Evolutionary conservation across 2,888 invertebrate genomes (phyloP), one percentile per base, ranked within the genome.

Genomic region (Panopea generosa): DNA sequence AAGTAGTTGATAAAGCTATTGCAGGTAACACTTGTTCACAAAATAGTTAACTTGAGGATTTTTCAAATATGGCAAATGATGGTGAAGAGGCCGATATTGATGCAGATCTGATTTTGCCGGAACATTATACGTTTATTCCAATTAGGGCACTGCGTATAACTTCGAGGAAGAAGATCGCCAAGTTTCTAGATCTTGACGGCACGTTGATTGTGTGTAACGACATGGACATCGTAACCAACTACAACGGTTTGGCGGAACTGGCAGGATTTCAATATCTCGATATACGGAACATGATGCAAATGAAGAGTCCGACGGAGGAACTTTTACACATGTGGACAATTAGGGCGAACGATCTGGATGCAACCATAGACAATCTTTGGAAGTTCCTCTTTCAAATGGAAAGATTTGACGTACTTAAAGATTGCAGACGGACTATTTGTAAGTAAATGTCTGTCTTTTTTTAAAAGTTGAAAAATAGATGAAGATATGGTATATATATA

Each of bases 221-320:
- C 2, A 47, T 67, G 16, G 77, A 81, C 29, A 53, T 81, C 2
- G 75, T 65, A n/a, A 81, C 71, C 50, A 69, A 77, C 45, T 71
- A 59, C 38, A 77, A 65, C 40, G 83, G 83, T n/a, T 49, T 83
- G 43, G 77, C 83, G 0, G 83, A 83, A 55, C 60, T 83, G 38
- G 74, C 74, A 3, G 78, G 80, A 0, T 81, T 83, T 50, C n/a
- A 45, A 9, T 74, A 76, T 53, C 59, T 76, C 3, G 74, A 70
- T 14, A 81, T 83, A 22, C 67, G 67, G 33, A 77, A 78, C 45
- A 70, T 83, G 55, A 63, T 56, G 18, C 18, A 67, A 18, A 27
- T 56, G n/a, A 47, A 27, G 6, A 71, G 70, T 16, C 80, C 83
- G 3, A 83, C 76, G 0, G 27, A 20, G 7, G 73, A 71, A 11